Percentiles rank a stretch among this genome's conserved stretches.
phyloP scores from a whole-genome alignment of 2,888 invertebrate species.

The Athripsodes cinereus region DNA sequence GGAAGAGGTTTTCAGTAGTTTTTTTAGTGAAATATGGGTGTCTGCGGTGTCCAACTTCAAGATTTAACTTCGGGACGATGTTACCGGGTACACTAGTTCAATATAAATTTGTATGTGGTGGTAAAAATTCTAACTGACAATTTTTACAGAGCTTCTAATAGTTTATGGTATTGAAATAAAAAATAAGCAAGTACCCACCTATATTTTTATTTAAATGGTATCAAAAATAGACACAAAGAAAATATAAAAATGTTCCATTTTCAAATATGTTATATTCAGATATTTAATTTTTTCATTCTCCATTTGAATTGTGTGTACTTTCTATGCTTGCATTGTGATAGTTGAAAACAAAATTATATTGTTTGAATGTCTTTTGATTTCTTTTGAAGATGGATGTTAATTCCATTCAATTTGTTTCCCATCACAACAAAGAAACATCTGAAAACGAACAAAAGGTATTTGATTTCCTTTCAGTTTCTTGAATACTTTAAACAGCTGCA shows the following conservation, averaged over 20 bases:
- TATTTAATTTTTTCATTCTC: not conserved
- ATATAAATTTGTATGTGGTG: too few relatives aligned
- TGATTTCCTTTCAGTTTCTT: not conserved
- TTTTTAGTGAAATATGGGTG: too few relatives aligned
- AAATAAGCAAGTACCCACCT: too few relatives aligned
- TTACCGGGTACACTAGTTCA: too few relatives aligned
- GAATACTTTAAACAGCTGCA: not conserved
- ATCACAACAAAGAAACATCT: not conserved
- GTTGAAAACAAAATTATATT: not conserved
- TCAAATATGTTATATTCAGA: not conserved
- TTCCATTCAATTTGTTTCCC: not conserved
- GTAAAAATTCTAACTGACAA: too few relatives aligned
- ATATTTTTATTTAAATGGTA: too few relatives aligned
- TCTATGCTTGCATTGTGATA: not conserved
- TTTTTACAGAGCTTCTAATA: too few relatives aligned
- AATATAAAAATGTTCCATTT: slow-evolving; percentile 1
- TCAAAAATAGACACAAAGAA: too few relatives aligned
- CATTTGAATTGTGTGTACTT: not conserved
- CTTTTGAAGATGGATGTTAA: not conserved
- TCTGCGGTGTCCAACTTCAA: too few relatives aligned
- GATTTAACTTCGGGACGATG: too few relatives aligned
- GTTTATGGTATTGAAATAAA: too few relatives aligned
- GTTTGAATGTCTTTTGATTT: not conserved
- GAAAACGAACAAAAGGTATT: not conserved
- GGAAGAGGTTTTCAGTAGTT: too few relatives aligned